Evolutionary conservation across 2,888 invertebrate genomes (phyloP).

Genomic region (Campopleginae sp.): DNA sequence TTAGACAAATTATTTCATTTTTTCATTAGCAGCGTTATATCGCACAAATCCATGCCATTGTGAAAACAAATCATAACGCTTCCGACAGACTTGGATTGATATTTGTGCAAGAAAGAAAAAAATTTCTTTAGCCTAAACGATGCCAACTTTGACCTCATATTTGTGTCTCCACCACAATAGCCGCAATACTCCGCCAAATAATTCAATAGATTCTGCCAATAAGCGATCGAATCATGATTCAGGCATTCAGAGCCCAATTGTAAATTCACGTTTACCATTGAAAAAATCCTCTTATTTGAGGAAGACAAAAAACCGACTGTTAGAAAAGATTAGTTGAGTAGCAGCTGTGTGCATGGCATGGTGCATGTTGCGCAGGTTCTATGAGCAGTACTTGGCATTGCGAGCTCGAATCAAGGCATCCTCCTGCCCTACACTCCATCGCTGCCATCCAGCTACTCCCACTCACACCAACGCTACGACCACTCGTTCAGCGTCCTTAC

Average conservation of each 20-base stretch:
- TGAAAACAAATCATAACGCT: not conserved
- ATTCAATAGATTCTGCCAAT: constrained; percentile 51
- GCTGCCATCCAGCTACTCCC: constrained; percentile 83
- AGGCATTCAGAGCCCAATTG: not conserved
- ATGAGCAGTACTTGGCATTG: constrained; percentile 94
- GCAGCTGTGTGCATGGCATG: constrained; percentile 82
- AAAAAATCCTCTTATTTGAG: no score
- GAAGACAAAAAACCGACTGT: constrained; percentile 62
- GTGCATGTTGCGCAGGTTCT: constrained; percentile 89
- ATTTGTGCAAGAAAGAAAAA: not conserved
- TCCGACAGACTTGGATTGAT: not conserved
- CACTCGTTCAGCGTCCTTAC: constrained; percentile 87
- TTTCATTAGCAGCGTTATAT: not conserved
- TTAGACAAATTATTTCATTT: not conserved
- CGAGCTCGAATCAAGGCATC: constrained; percentile 95
- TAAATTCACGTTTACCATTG: no score
- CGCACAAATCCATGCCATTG: not conserved
- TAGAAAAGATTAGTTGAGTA: constrained; percentile 74
- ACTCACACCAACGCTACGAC: constrained; percentile 84
- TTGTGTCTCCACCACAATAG: constrained; percentile 17
- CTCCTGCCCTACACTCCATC: constrained; percentile 90
- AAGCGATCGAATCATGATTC: constrained; percentile 7
- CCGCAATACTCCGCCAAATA: constrained; percentile 43
- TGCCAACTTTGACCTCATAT: not conserved
- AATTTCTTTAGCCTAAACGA: not conserved